phyloP scores from a whole-genome alignment of 2,888 invertebrate genomes.

The Exocentrus adspersus region DNA sequence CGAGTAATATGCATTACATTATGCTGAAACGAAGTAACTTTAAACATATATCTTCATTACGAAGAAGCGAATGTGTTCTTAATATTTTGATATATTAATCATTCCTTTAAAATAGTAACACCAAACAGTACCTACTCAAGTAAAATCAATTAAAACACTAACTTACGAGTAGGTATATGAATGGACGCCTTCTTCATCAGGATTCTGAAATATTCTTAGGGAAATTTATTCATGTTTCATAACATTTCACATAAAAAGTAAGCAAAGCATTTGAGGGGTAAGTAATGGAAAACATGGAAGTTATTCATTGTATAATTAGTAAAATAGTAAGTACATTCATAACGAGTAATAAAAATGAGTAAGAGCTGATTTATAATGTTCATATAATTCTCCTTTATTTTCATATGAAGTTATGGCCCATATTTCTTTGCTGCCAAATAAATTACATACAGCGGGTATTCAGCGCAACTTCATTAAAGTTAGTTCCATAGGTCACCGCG shows the following conservation, averaged over 20 bases:
- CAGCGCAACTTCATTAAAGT: constrained; percentile 65
- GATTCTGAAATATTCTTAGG: no score
- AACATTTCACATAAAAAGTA: neutral
- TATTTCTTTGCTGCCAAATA: constrained; percentile 65
- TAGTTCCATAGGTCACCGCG: constrained; percentile 62
- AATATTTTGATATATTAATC: no score
- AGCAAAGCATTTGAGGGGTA: neutral
- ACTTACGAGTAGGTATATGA: no score
- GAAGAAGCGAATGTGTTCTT: no score
- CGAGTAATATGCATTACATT: no score
- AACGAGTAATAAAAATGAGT: constrained; percentile 62
- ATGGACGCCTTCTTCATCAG: no score
- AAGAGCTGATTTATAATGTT: constrained; percentile 64
- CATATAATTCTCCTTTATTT: constrained; percentile 66
- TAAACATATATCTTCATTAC: no score
- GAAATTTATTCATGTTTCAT: neutral
- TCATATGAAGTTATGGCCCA: constrained; percentile 65
- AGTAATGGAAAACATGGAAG: constrained; percentile 16
- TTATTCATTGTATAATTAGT: constrained; percentile 59
- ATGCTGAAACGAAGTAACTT: no score
- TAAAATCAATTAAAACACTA: no score
- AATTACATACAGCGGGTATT: constrained; percentile 64
- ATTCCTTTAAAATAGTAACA: no score
- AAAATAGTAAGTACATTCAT: constrained; percentile 60
- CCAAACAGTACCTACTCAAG: no score